Evolutionary conservation across 2,113 vertebrate genomes (phyloP).

Genomic region (Elephantulus edwardii): DNA sequence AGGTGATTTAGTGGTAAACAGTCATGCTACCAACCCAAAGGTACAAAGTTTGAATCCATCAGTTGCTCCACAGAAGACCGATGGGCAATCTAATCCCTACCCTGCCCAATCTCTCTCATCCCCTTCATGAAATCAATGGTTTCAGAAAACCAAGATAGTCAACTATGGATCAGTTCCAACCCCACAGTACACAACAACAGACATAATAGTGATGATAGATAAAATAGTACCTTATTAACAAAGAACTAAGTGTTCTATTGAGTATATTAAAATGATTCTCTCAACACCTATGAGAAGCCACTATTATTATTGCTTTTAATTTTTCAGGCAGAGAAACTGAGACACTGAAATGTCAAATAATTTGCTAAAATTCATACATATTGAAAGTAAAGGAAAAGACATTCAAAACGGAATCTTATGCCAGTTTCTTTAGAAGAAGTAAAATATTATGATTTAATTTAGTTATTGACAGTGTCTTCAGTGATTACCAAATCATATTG

Average conservation of each 20-base stretch:
- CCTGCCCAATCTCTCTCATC: no score
- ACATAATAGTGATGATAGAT: no score
- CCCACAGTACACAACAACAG: no score
- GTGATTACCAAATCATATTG: slow-evolving; percentile 6
- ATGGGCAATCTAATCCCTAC: no score
- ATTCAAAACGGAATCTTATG: slow-evolving; percentile 15
- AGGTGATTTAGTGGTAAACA: no score
- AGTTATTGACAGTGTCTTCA: neutral
- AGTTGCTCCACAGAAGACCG: no score
- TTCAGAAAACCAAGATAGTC: no score
- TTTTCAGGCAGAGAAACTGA: slow-evolving; percentile 19
- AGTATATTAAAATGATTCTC: neutral
- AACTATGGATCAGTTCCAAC: no score
- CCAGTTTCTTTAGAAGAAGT: neutral
- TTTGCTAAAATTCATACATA: neutral
- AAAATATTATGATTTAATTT: slow-evolving; percentile 15
- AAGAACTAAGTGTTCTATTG: neutral
- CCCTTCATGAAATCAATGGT: no score
- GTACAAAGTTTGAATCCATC: no score
- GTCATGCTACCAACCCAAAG: no score
- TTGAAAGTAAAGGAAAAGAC: slow-evolving; percentile 2
- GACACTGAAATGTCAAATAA: neutral
- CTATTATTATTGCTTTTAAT: neutral
- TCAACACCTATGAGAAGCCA: neutral
- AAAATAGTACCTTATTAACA: no score